Base-by-base conservation (phyloP, 2,888 invertebrate genomes). In the Synergus gifuensis region DNA sequence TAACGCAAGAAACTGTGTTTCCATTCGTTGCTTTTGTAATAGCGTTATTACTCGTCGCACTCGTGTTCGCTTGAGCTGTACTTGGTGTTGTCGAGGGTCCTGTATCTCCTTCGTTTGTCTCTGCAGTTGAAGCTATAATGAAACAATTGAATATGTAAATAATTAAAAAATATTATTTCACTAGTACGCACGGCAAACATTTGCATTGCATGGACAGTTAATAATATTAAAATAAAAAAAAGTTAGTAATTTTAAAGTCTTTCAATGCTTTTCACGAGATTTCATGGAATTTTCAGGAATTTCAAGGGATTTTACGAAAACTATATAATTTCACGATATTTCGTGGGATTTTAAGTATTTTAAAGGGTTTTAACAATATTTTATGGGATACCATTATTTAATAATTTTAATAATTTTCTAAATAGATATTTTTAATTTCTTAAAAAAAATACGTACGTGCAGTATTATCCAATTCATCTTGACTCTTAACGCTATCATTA, bases 1-100 rank as follows among this genome's bases (percentile, higher is more conserved):
- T 96, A 2, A 97, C 95, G 87, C 98, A 98, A 0, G 97, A 97
- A 0, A 98, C 96, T 0, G 96, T 95, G 88, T 96, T 96, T 46
- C 96, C 96, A 83, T 95, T 95, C 4, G 89, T 85, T 80, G 95
- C 94, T 89, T 95, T 95, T 0, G 94, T 93, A 0, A 87, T 86
- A 2, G 89, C 84, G 79, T 87, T 89, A 4, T 87, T 86, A 22
- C 86, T 88, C 0, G 87, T 89, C 3, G 87, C 88, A 60, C 87
- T 89, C 78, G 88, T 90, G 49, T 81, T 85, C 36, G 82, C 82
- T 79, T 88, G 89, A 16, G 93, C 88, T 0, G 94, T 93, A 12
- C 92, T 90, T 1, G 93, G 84, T 42, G 81, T 76, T 22, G 84
- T 85, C 4, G 78, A 28, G 12, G 73, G 54, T 9, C 73, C 62